Percentiles rank a stretch among this genome's conserved stretches.
Conservation (phyloP, 2,113 vertebrate genomes). For the Mixornis gularis region DNA sequence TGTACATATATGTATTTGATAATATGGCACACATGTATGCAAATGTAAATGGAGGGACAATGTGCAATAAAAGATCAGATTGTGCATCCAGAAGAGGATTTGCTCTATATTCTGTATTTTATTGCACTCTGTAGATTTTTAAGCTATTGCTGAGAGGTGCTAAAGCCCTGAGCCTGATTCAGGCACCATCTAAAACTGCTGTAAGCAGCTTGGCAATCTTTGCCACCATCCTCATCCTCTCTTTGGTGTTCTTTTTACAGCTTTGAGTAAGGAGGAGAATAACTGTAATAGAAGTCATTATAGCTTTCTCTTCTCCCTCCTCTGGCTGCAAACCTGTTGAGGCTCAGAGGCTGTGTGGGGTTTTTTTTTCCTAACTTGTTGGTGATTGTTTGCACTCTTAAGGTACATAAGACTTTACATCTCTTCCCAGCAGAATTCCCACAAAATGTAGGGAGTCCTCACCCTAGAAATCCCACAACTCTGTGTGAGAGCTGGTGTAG, state of each 20-base stretch:
- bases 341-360: background rate
- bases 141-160: background rate
- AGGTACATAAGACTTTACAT: background rate
- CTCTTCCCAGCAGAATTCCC: background rate
- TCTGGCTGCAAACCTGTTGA: background rate
- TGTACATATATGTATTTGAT: background rate
- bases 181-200: background rate
- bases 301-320: background rate
- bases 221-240: background rate
- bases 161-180: background rate
- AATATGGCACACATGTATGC: fast-evolving
- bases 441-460: background rate
- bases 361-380: background rate
- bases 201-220: background rate
- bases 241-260: background rate
- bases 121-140: background rate
- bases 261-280: background rate
- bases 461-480: background rate
- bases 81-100: background rate
- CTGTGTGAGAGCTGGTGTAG: background rate
- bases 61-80: background rate
- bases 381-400: background rate
- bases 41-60: background rate
- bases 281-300: background rate
- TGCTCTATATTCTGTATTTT: background rate